Conservation (phyloP, 2,113 vertebrate species). For the Rattus norvegicus region GRCr8 NC_086029.1:71243501-71244000, state of each 20-base stretch:
- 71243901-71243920: conserved; percentile 1
- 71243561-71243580: neutral
- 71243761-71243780: neutral
- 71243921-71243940: neutral
- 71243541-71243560: neutral
- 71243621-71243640: no score
- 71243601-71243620: neutral
- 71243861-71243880: neutral
- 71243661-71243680: neutral
- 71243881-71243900: neutral
- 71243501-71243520: neutral
- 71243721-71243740: neutral
- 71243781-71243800: neutral
- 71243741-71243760: neutral
- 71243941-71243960: neutral
- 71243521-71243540: neutral
- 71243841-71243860: neutral
- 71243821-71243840: neutral
- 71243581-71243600: neutral
- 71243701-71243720: neutral
- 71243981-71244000: neutral
- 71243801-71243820: neutral
- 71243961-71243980: neutral
- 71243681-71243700: neutral
- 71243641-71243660: neutral